Base-by-base conservation (phyloP, 35 echinoderm and acorn worm species). In the Ophiothrix spiculata region DNA sequence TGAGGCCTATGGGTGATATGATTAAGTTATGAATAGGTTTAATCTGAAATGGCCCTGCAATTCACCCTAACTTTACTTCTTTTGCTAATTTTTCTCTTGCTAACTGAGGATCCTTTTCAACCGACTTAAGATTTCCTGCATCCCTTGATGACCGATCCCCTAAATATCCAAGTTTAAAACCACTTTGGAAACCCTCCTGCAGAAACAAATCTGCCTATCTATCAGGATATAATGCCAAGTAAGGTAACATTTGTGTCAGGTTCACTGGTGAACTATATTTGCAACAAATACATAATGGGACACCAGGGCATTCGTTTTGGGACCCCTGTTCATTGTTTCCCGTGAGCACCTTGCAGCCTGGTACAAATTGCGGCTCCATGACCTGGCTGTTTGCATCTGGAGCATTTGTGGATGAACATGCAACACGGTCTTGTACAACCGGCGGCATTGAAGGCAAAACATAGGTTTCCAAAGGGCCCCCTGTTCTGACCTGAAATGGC, bases 21-120 rank as follows among this genome's bases (percentile, higher is more conserved):
- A 69, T 69, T 32, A 87, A 56, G 37, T 77, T 56, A 0, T 0
- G 37, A 31, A 87, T 45, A 25, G 75, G 85, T 31, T 11, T 4
- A 15, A 11, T 37, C 0, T 34, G 34, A 87, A 85, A 87, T 12
- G 86, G 86, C 31, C 86, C 86, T 11, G 31, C 76, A 1, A 87
- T 80, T 25, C 86, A 25, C 14, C 56, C 21, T 10, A 75, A 10
- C 4, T 45, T 0, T 35, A 74, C 38, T 73, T 85, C 83, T 13
- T 56, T n/a, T 14, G 56, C 11, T 38, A 87, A 21, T 35, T 87
- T 78, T 31, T 75, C 15, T 37, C 16, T 38, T 36, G 19, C n/a
- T 35, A 38, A 75, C 38, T 29, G 23, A 32, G 31, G 25, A 35
- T 31, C 0, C 39, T 15, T 28, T 36, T 75, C 2, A 6, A 63